Conservation (phyloP, 2,797 vertebrate species). For the Spatula clypeata region DNA sequence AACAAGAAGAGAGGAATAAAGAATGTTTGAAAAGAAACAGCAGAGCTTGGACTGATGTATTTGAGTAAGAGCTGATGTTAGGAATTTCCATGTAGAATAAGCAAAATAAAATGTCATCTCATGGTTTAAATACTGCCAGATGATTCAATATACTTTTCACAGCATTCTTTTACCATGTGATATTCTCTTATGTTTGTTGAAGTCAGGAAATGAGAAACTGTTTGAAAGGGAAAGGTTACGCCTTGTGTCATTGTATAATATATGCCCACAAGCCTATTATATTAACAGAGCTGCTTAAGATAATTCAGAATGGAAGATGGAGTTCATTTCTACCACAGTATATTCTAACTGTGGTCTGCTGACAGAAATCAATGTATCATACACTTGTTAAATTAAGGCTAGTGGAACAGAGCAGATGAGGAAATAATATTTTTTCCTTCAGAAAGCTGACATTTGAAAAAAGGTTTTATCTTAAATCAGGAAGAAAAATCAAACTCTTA, state of each 20-base stretch:
- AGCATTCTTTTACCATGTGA: slow-evolving; percentile 67
- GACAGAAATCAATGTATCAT: slow-evolving; percentile 7
- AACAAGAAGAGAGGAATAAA: slow-evolving; percentile 36
- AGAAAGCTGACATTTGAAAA: background rate
- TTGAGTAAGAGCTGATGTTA: slow-evolving; percentile 56
- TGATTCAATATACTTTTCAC: slow-evolving; percentile 73
- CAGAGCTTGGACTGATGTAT: slow-evolving; percentile 9
- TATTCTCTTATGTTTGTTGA: slow-evolving; percentile 67
- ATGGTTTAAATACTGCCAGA: slow-evolving; percentile 74
- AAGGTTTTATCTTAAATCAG: background rate
- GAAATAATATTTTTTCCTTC: background rate
- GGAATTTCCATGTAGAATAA: slow-evolving; percentile 74
- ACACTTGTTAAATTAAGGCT: slow-evolving; percentile 34
- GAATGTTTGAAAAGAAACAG: slow-evolving; percentile 61
- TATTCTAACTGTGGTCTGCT: slow-evolving; percentile 36
- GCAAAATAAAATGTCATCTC: slow-evolving; percentile 75
- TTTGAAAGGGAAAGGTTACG: slow-evolving; percentile 73
- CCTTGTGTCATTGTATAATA: slow-evolving; percentile 56
- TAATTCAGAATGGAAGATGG: slow-evolving; percentile 31
- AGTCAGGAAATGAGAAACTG: slow-evolving; percentile 75
- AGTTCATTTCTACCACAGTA: slow-evolving; percentile 27
- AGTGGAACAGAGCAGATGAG: background rate
- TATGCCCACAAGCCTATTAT: slow-evolving; percentile 59
- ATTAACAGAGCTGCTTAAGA: slow-evolving; percentile 59
- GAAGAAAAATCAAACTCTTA: background rate